These are phyloP conservation scores for Euplagia quadripunctaria DNA, from an alignment of 2,888 invertebrate species.

Conservation along the genomic window DNA sequence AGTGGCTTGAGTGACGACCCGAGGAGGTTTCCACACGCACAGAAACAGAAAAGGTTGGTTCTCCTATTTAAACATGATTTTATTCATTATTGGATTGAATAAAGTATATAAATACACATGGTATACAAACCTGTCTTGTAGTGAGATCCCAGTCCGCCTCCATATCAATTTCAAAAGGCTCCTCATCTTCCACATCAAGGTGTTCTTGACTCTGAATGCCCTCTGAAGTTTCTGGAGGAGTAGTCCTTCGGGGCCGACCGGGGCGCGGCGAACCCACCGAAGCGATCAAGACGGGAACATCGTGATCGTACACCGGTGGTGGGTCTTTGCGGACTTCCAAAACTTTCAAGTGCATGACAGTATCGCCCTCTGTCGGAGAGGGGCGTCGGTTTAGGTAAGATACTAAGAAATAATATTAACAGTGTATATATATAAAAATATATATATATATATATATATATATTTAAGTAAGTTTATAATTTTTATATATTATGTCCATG, in stretches of 20 bases:
- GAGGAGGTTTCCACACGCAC: no score
- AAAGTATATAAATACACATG: neutral
- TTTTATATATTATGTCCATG: no score
- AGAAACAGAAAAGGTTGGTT: no score
- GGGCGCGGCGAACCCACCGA: slow-evolving; percentile 77
- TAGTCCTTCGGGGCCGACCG: slow-evolving; percentile 67
- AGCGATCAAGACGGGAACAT: slow-evolving; percentile 94
- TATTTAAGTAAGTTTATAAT: no score
- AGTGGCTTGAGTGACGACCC: no score
- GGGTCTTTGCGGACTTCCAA: slow-evolving; percentile 94
- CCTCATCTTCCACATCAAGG: slow-evolving; percentile 88
- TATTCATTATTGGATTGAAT: neutral
- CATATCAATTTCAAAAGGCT: slow-evolving; percentile 78
- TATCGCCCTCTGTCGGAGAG: slow-evolving; percentile 90
- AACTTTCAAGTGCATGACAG: slow-evolving; percentile 96
- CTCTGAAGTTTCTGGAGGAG: slow-evolving; percentile 59
- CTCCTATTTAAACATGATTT: neutral
- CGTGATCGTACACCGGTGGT: slow-evolving; percentile 93
- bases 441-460: neutral
- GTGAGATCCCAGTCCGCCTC: slow-evolving; percentile 96
- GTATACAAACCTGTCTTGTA: slow-evolving; percentile 92
- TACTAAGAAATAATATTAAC: neutral
- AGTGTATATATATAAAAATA: neutral
- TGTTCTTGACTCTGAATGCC: slow-evolving; percentile 66
- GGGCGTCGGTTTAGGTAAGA: neutral